A percentile compares a stretch with the other conserved stretches of the same genome.
Conservation (phyloP, 2,797 vertebrate genomes). For the Denticeps clupeoides region DNA sequence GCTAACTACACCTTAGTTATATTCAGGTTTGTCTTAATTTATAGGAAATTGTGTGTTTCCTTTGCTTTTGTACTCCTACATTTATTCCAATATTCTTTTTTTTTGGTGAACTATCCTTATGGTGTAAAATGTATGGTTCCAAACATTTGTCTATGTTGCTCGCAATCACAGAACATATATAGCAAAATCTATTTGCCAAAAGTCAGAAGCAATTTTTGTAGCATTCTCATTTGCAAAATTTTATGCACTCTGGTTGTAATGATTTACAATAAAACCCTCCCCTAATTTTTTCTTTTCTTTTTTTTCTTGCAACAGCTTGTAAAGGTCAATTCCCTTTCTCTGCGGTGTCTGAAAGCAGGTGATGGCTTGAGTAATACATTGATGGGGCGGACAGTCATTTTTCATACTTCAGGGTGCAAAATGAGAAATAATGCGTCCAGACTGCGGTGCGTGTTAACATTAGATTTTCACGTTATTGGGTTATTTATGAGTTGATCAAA, state of each 20-base stretch:
- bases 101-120: too few relatives aligned
- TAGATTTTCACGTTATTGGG: constrained; percentile 17
- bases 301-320: constrained; percentile 39
- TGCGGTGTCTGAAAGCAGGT: constrained; percentile 8
- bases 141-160: too few relatives aligned
- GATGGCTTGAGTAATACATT: constrained; percentile 44
- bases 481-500: constrained; percentile 26
- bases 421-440: constrained; percentile 42
- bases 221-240: constrained; percentile 2
- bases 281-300: too few relatives aligned
- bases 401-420: constrained; percentile 43
- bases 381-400: constrained; percentile 41
- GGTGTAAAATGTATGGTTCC: too few relatives aligned
- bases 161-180: too few relatives aligned
- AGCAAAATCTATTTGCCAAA: constrained; percentile 4
- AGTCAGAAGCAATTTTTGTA: not conserved
- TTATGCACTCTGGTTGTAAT: constrained; percentile 45
- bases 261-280: constrained; percentile 47
- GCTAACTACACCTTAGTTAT: too few relatives aligned
- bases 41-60: too few relatives aligned
- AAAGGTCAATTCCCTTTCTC: constrained; percentile 47
- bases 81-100: too few relatives aligned
- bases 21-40: too few relatives aligned
- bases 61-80: too few relatives aligned
- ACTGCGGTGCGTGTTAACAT: constrained; percentile 31